Evolutionary conservation across 2,113 vertebrate genomes (phyloP).

Genomic region (Triplophysa siluroides): DNA sequence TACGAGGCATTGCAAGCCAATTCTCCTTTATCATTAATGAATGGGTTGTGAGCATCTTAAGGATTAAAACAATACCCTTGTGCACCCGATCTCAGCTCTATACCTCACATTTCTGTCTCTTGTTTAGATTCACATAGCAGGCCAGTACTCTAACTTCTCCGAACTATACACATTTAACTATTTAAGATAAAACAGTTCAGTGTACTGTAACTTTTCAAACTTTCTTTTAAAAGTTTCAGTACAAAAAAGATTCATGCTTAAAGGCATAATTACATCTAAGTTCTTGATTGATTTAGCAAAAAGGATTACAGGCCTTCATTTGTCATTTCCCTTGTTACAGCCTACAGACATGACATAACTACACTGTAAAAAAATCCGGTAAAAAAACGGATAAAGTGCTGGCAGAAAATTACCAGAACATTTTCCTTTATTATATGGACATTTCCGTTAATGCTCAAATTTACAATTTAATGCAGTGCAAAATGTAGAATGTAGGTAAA

Average conservation of each 20-base stretch:
- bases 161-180: no score
- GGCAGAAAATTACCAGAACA: no score
- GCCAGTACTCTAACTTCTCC: background rate
- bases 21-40: background rate
- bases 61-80: background rate
- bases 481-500: no score
- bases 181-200: no score
- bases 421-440: no score
- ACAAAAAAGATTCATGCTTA: background rate
- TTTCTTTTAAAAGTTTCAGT: no score
- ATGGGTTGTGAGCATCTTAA: background rate
- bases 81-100: background rate
- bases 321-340: background rate
- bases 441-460: no score
- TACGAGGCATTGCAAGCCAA: background rate
- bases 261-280: background rate
- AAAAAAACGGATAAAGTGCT: no score
- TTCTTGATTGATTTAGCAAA: background rate
- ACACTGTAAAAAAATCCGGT: no score
- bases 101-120: background rate
- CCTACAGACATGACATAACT: background rate
- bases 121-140: background rate
- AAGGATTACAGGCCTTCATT: background rate
- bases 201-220: background rate
- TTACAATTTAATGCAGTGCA: no score